Evolutionary conservation across 2,888 invertebrate genomes (phyloP).

Genomic region (Trachelus tabidus): DNA sequence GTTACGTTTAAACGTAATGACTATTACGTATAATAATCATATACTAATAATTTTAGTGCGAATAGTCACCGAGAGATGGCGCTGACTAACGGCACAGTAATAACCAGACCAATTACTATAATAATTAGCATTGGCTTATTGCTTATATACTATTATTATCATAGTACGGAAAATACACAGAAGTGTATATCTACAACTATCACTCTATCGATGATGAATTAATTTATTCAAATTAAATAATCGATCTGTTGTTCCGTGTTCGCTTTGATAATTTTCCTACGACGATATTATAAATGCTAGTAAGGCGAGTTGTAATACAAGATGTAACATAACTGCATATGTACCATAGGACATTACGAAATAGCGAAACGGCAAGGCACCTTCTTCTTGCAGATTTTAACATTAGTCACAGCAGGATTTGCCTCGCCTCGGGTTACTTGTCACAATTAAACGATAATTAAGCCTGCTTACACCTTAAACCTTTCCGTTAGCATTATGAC

Average conservation of each 20-base stretch:
- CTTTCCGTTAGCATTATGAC: neutral
- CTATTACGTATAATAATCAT: neutral
- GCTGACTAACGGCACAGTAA: neutral
- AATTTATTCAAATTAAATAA: neutral
- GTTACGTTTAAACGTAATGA: neutral
- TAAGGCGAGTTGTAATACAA: neutral
- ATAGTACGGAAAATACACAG: neutral
- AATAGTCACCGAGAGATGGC: neutral
- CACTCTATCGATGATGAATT: neutral
- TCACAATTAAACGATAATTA: neutral
- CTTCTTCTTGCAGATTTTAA: neutral
- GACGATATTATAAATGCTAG: neutral
- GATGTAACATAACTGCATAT: neutral
- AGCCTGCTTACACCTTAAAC: neutral
- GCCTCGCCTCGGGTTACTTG: neutral
- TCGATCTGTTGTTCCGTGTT: neutral
- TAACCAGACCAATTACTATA: neutral
- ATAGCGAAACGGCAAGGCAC: neutral
- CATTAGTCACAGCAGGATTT: neutral
- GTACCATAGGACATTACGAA: neutral
- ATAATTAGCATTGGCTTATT: neutral
- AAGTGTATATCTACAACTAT: neutral
- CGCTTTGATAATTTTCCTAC: neutral
- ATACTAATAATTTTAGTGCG: neutral
- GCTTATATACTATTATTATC: neutral